Base-by-base conservation (phyloP, 2,888 invertebrate genomes). In the Ryuthela nishihirai region DNA sequence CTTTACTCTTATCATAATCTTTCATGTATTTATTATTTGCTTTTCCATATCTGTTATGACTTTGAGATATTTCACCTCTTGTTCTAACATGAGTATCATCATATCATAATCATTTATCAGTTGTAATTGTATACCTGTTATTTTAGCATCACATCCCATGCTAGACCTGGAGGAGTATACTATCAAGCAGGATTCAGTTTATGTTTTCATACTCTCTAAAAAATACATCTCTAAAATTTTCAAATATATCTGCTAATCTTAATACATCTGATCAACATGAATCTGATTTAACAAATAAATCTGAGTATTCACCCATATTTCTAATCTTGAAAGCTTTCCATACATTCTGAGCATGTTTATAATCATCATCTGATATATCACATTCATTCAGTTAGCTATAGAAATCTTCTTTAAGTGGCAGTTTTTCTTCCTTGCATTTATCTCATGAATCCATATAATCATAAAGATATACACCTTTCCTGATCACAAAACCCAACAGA, bases 401-500 rank as follows among this genome's bases (percentile, higher is more conserved):
- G n/a, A n/a, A n/a, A n/a, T n/a, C n/a, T n/a, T n/a, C n/a, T n/a
- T n/a, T n/a, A n/a, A n/a, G n/a, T n/a, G 65, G 67, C 23, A 71
- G 54, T 46, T 55, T 10, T 21, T n/a, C 66, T 61, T 70, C 68
- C 4, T 63, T 20, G 46, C 66, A 71, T 43, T 49, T 64, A 24
- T 65, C 56, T 36, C 47, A 56, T 15, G 64, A 64, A 40, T 69
- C 63, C 61, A 71, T 67, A 46, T 68, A 69, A 32, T 71, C 69
- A 65, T 71, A 72, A 3, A 68, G 69, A 62, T 67, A 70, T 2
- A 69, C 60, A n/a, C 67, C 67, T 64, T 70, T 72, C 44, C 36
- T 54, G 18, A 35, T 39, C 39, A 66, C 41, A 0, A 58, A n/a
- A n/a, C n/a, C n/a, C n/a, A n/a, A n/a, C n/a, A n/a, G n/a, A n/a